Evolutionary conservation across 2,797 vertebrate genomes (phyloP).

Genomic region (Dendrocincla fuliginosa): DNA sequence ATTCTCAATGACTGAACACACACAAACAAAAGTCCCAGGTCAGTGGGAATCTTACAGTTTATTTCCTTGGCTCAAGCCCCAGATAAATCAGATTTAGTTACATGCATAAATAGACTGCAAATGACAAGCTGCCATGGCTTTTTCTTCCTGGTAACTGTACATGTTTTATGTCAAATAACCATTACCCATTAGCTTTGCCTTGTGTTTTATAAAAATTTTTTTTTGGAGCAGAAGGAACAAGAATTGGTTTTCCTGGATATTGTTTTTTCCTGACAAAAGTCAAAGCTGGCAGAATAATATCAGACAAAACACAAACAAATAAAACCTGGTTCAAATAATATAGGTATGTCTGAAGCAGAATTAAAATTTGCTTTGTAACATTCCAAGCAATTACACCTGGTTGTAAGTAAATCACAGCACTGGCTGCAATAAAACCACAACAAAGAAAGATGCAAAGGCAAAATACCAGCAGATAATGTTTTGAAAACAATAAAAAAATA

Average conservation of each 20-base stretch:
- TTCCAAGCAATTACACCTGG: constrained; percentile 31
- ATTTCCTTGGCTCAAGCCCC: constrained; percentile 54
- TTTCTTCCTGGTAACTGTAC: constrained; percentile 2
- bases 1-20: not conserved
- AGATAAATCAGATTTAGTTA: constrained; percentile 65
- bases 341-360: constrained; percentile 12
- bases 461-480: not conserved
- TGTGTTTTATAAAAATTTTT: not conserved
- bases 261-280: not conserved
- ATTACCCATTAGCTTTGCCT: not conserved
- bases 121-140: constrained; percentile 59
- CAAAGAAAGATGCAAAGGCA: constrained; percentile 5
- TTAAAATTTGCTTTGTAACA: not conserved
- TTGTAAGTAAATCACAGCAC: not conserved
- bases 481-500: not conserved
- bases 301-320: constrained; percentile 40
- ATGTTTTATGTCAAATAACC: constrained; percentile 17
- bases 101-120: constrained; percentile 55
- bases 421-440: constrained; percentile 12
- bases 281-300: not conserved
- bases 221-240: not conserved
- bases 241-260: not conserved
- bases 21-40: constrained; percentile 4
- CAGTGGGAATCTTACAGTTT: constrained; percentile 26
- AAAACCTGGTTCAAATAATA: constrained; percentile 35